A percentile compares a stretch with the other conserved stretches of the same genome.
phyloP scores from a whole-genome alignment of 2,797 vertebrate genomes.

The Microctenopoma steveboyesi region DNA sequence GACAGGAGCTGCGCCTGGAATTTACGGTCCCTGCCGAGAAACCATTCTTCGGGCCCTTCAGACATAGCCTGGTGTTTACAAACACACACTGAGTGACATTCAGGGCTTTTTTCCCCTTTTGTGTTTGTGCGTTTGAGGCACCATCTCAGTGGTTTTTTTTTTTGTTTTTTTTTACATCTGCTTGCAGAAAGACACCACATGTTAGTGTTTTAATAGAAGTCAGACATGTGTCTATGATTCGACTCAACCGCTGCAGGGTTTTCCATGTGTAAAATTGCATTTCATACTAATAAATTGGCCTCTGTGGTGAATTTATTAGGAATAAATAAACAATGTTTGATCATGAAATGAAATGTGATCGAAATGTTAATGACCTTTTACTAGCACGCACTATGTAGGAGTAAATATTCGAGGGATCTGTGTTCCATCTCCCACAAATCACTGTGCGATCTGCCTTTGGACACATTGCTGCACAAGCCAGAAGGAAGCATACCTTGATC shows the following conservation, averaged over 20 bases:
- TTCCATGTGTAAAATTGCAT: conserved; percentile 7
- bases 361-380: conserved; percentile 21
- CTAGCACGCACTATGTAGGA: conserved; percentile 15
- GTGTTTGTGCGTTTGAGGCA: conserved; percentile 1
- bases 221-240: not conserved
- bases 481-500: conserved; percentile 1
- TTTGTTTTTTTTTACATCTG: not conserved
- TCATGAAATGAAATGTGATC: conserved; percentile 27
- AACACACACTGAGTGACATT: conserved; percentile 29
- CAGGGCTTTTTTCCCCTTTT: conserved; percentile 4
- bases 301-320: conserved; percentile 16
- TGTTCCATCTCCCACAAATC: no score
- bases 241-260: not conserved
- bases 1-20: conserved; percentile 50
- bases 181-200: not conserved
- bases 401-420: conserved; percentile 1
- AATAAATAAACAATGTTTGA: conserved; percentile 27
- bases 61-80: conserved; percentile 21
- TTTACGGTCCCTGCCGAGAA: conserved; percentile 44
- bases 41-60: conserved; percentile 30
- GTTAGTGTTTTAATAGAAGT: conserved; percentile 13
- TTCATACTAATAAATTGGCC: conserved; percentile 20
- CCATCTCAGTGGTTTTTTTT: not conserved
- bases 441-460: not conserved
- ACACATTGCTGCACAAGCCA: not conserved